Base-by-base conservation (phyloP, 2,797 vertebrate genomes). In the Phalanger gymnotis region DNA sequence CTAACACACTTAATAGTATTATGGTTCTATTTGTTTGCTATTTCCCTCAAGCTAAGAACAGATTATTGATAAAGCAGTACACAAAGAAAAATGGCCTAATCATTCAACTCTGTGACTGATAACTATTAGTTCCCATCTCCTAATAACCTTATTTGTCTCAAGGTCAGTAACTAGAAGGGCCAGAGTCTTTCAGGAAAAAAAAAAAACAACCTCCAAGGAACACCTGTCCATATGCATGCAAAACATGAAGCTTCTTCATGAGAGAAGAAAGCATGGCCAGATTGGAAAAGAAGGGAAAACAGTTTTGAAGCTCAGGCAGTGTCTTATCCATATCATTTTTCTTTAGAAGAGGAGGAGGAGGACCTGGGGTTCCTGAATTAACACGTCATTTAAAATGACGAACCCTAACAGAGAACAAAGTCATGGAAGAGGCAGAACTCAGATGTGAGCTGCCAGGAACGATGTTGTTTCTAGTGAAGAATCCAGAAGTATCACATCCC, bases 301-400 rank as follows among this genome's bases (percentile, higher is more conserved):
- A 89, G n/a, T n/a, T n/a, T n/a, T n/a, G 93, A 90, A 94, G 81
- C 81, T 81, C 30, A 31, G 81, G 27, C 13, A 81, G 22, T n/a
- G 25, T 30, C 34, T 54, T 34, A n/a, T 34, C 27, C 53, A 91
- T 1, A 53, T 19, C 30, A 93, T 55, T 81, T n/a, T 58, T 56
- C 61, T 47, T 91, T 25, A 91, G 73, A 47, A 91, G 53, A 57
- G 31, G 61, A 53, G 91, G 51, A 66, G n/a, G 58, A 91, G 57
- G 93, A 54, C 51, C 81, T 3, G 28, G 90, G 92, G 51, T 34
- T 94, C 40, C 27, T 57, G 16, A 57, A 54, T 56, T 73, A 90
- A 92, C 54, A 53, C 81, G 54, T 25, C 94, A 2, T 53, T 95
- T 92, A 53, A 97, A 92, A 92, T 47, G 87, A 57, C 94, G 90